Conservation (phyloP, 2,888 invertebrate genomes). For the Merodon equestris region DNA sequence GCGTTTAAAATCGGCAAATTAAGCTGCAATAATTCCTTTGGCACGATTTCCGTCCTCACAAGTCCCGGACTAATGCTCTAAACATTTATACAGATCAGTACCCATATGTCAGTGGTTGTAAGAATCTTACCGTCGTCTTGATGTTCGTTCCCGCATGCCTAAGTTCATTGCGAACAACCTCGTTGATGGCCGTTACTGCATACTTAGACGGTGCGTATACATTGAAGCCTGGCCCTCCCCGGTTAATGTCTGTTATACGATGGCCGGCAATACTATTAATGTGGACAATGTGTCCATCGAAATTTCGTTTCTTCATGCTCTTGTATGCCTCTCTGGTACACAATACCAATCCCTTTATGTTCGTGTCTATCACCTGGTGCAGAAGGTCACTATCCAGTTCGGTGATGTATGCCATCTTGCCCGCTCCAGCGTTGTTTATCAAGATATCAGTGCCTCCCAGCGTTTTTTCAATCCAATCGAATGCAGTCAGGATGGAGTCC, state of each 20-base stretch:
- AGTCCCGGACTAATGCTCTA: constrained; percentile 79
- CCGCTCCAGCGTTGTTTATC: constrained; percentile 82
- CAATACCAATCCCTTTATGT: constrained; percentile 79
- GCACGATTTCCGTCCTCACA: constrained; percentile 78
- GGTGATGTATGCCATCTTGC: constrained; percentile 73
- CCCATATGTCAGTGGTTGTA: constrained; percentile 68
- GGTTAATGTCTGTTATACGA: constrained; percentile 75
- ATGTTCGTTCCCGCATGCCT: constrained; percentile 71
- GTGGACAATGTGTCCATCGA: constrained; percentile 73
- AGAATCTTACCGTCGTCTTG: constrained; percentile 74
- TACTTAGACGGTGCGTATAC: constrained; percentile 75
- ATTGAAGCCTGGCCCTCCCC: constrained; percentile 77
- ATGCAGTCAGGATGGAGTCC: constrained; percentile 80
- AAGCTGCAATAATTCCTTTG: constrained; percentile 47
- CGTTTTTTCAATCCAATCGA: constrained; percentile 79
- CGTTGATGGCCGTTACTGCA: constrained; percentile 75
- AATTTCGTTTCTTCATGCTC: constrained; percentile 79
- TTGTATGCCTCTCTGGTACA: constrained; percentile 80
- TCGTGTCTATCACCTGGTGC: constrained; percentile 78
- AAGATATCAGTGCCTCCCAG: constrained; percentile 82
- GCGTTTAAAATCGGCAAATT: constrained; percentile 65
- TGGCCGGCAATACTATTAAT: constrained; percentile 77
- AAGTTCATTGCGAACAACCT: constrained; percentile 76
- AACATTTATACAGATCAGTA: background rate
- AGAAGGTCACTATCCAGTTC: constrained; percentile 73